Conservation (phyloP, 2,888 invertebrate species). For the Actias luna region DNA sequence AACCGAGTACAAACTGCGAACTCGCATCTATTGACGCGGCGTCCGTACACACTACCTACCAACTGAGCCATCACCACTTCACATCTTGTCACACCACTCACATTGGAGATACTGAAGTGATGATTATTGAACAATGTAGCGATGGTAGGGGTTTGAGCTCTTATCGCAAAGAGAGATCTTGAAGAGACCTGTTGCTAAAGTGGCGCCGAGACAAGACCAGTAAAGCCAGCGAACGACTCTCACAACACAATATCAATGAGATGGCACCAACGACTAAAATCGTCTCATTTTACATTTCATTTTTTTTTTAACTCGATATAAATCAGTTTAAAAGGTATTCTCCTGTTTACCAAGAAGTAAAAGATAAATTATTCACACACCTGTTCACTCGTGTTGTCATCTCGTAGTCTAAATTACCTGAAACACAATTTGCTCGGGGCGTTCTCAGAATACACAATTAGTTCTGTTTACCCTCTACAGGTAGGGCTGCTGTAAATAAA, state of each 20-base stretch:
- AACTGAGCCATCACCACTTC: no score
- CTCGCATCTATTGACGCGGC: no score
- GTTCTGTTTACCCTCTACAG: neutral
- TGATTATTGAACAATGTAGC: neutral
- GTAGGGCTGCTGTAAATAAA: neutral
- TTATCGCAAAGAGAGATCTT: slow-evolving; percentile 23
- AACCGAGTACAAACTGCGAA: no score
- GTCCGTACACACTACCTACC: no score
- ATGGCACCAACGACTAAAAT: neutral
- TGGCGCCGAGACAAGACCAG: slow-evolving; percentile 17
- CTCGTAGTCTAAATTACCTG: slow-evolving; percentile 6
- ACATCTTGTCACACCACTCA: neutral
- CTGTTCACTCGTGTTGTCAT: slow-evolving; percentile 9
- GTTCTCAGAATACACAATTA: slow-evolving; percentile 10
- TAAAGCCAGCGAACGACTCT: neutral
- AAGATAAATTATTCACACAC: slow-evolving; percentile 3
- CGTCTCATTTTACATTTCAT: neutral
- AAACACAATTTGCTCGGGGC: slow-evolving; percentile 3
- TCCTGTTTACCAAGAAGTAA: neutral
- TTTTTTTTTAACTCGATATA: neutral
- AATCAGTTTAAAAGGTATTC: neutral
- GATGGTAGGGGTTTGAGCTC: neutral
- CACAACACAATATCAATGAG: neutral
- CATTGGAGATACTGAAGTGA: neutral
- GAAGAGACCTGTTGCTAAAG: slow-evolving; percentile 36